Base-by-base conservation (phyloP, 1,140 invertebrate genomes). In the Capitella teleta region DNA sequence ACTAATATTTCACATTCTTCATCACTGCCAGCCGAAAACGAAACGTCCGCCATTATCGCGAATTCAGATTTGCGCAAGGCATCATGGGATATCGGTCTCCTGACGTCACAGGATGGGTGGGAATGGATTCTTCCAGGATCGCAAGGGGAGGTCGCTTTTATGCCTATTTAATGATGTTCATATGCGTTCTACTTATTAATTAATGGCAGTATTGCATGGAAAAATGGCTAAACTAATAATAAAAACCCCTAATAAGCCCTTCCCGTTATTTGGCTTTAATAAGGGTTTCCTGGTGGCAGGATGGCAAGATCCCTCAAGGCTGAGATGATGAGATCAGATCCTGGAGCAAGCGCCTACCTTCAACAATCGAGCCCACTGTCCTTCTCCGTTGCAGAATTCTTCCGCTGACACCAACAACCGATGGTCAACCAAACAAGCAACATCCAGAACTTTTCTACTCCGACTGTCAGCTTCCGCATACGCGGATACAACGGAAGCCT, bases 291-390 rank as follows among this genome's bases (percentile, higher is more conserved):
- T 3, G 10, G 4, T 24, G 24, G 5, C 5, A 21, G 8, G 18
- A 44, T 19, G 19, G 12, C 18, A 8, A 10, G 18, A 25, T 25
- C 24, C 18, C 42, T 10, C 18, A 14, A 25, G 18, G 25, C 18
- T 5, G 18, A 44, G 8, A 5, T 12, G 12, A 25, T 25, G 18
- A n/a, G 2, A 26, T 44, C 24, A 16, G 25, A 26, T 26, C 21
- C 25, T 26, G 25, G 10, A 19, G 25, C 16, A 28, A 10, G 21
- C 16, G 16, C 28, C 30, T 32, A 32, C 30, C 30, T 32, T 32
- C n/a, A 32, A 32, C 8, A 32, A 32, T n/a, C 30, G 8, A n/a
- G 42, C 42, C 42, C 42, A 44, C 21, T 44, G 42, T n/a, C 42
- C 42, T 12, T 26, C 6, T 12, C 6, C 18, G 25, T 44, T 44